Percentiles rank a stretch among this genome's conserved stretches.
phyloP scores from a whole-genome alignment of 2,113 vertebrate genomes.

The Gobiocypris rarus region DNA sequence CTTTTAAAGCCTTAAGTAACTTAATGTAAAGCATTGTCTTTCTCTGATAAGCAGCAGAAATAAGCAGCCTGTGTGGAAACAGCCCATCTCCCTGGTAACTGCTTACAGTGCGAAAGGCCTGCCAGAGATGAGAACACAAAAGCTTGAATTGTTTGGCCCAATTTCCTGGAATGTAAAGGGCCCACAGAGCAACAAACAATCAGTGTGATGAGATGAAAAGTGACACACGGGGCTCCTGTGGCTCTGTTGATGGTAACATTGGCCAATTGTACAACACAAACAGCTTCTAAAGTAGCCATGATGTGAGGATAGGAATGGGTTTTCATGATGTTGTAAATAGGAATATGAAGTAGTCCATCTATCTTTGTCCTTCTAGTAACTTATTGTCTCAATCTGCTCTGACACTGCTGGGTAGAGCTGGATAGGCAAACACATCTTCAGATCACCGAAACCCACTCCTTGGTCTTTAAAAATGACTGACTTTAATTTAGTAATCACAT shows the following conservation, averaged over 20 bases:
- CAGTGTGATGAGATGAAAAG: slow-evolving; percentile 63
- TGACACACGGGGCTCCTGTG: slow-evolving; percentile 68
- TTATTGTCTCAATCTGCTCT: slow-evolving; percentile 20
- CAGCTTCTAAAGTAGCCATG: slow-evolving; percentile 34
- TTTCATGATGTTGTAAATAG: slow-evolving; percentile 22
- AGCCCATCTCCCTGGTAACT: slow-evolving; percentile 65
- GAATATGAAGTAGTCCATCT: slow-evolving; percentile 40
- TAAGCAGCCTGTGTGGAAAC: slow-evolving; percentile 56
- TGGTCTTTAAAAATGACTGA: too few species aligned
- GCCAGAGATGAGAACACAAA: slow-evolving; percentile 66
- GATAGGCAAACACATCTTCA: neutral
- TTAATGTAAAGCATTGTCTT: neutral
- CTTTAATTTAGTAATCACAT: too few species aligned
- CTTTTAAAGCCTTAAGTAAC: neutral
- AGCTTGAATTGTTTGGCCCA: slow-evolving; percentile 68
- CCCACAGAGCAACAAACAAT: slow-evolving; percentile 67
- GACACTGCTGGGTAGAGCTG: neutral
- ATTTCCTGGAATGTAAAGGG: slow-evolving; percentile 73
- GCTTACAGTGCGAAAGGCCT: slow-evolving; percentile 58
- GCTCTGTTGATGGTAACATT: slow-evolving; percentile 62
- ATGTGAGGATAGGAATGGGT: neutral
- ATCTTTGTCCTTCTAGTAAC: slow-evolving; percentile 20
- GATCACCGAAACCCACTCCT: neutral
- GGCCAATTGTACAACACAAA: slow-evolving; percentile 42
- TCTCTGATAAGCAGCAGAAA: slow-evolving; percentile 23